Evolutionary conservation across 2,888 invertebrate genomes (phyloP).

Genomic region (Lumbricus terrestris): DNA sequence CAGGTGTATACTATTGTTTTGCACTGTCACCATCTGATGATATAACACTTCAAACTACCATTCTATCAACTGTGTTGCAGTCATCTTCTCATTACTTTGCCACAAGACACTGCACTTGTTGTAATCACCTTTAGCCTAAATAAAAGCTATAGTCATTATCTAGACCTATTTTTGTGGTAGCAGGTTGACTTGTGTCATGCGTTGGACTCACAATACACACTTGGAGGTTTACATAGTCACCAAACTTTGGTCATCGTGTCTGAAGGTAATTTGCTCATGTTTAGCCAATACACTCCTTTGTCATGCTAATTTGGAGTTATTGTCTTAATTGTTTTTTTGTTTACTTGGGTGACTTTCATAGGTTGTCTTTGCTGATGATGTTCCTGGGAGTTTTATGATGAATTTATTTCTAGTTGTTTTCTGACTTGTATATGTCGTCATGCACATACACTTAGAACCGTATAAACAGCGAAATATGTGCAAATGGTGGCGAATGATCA

Average conservation of each 20-base stretch:
- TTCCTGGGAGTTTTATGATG: neutral
- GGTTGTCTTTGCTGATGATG: neutral
- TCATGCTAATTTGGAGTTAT: conserved; percentile 3
- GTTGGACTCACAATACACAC: too few species aligned
- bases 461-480: neutral
- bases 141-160: neutral
- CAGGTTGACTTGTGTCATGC: neutral
- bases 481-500: neutral
- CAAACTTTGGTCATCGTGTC: neutral
- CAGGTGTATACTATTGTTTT: neutral
- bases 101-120: neutral
- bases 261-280: neutral
- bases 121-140: neutral
- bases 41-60: neutral
- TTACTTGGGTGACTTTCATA: neutral
- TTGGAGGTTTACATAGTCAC: neutral
- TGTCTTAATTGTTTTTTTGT: neutral
- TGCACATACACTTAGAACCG: neutral
- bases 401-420: neutral
- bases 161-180: neutral
- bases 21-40: neutral
- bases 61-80: neutral
- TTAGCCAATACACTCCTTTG: neutral
- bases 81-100: neutral
- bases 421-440: neutral